Evolutionary conservation across 1,140 invertebrate genomes (phyloP).

Genomic region (Aphis gossypii): DNA sequence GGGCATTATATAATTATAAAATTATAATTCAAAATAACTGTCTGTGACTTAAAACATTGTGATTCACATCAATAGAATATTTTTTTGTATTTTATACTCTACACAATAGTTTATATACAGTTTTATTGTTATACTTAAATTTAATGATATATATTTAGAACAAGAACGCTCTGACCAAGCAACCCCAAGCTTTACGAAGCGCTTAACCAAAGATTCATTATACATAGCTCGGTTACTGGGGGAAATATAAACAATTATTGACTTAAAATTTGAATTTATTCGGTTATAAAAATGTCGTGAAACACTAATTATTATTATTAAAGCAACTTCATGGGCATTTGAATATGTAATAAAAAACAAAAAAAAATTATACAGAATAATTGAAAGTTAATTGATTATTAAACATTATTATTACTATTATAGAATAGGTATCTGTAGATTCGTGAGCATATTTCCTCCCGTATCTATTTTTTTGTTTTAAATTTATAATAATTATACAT

Average conservation of each 20-base stretch:
- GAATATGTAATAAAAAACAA: constrained; percentile 26
- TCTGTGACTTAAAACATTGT: constrained; percentile 54
- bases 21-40: constrained; percentile 53
- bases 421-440: constrained; percentile 35
- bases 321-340: constrained; percentile 54
- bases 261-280: constrained; percentile 42
- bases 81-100: constrained; percentile 45
- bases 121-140: constrained; percentile 47
- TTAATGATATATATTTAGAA: constrained; percentile 49
- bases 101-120: constrained; percentile 41
- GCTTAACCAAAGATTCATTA: constrained; percentile 54
- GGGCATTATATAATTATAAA: constrained; percentile 55
- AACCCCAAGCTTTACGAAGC: constrained; percentile 49
- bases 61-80: constrained; percentile 43
- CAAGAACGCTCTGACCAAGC: constrained; percentile 47
- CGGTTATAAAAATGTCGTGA: constrained; percentile 29
- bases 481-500: constrained; percentile 5
- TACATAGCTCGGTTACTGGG: constrained; percentile 41
- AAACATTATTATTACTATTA: constrained; percentile 24
- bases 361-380: background rate
- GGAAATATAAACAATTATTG: constrained; percentile 34
- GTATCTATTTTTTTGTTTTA: constrained; percentile 16
- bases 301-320: constrained; percentile 48
- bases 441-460: constrained; percentile 9
- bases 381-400: constrained; percentile 34